A percentile compares a stretch with the other conserved stretches of the same genome.
Evolutionary conservation across 2,113 vertebrate species (phyloP).

Genomic region (Capricornis sumatraensis): DNA sequence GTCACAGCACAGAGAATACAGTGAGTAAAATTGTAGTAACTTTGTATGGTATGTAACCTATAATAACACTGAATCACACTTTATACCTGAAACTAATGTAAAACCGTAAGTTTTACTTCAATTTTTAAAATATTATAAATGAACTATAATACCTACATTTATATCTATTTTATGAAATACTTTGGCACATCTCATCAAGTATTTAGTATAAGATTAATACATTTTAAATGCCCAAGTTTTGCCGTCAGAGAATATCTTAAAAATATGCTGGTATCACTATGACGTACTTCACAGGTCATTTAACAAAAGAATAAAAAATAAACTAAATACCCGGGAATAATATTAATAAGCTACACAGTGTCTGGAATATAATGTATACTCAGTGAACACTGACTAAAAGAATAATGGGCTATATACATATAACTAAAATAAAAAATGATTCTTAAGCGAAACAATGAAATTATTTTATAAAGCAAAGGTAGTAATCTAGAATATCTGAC

Average conservation of each 20-base stretch:
- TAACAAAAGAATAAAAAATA: conserved; percentile 42
- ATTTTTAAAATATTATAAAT: neutral
- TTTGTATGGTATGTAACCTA: neutral
- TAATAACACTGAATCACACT: neutral
- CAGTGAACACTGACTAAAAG: conserved; percentile 17
- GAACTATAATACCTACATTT: neutral
- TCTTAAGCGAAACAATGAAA: conserved; percentile 5
- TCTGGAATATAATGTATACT: neutral
- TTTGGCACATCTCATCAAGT: neutral
- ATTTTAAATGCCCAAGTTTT: neutral
- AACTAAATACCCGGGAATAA: neutral
- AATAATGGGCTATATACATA: neutral
- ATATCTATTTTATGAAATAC: conserved; percentile 4
- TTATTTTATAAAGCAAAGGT: conserved; percentile 11
- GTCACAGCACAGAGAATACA: neutral
- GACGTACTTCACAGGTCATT: neutral
- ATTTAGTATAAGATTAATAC: neutral
- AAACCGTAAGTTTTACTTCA: neutral
- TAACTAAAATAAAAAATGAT: conserved; percentile 27
- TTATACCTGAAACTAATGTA: neutral
- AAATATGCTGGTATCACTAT: conserved; percentile 9
- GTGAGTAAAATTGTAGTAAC: neutral
- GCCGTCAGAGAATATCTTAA: conserved; percentile 15
- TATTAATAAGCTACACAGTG: neutral
- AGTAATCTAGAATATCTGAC: neutral